phyloP scores from a whole-genome alignment of 2,888 invertebrate genomes.

The Euzetes globulus region DNA sequence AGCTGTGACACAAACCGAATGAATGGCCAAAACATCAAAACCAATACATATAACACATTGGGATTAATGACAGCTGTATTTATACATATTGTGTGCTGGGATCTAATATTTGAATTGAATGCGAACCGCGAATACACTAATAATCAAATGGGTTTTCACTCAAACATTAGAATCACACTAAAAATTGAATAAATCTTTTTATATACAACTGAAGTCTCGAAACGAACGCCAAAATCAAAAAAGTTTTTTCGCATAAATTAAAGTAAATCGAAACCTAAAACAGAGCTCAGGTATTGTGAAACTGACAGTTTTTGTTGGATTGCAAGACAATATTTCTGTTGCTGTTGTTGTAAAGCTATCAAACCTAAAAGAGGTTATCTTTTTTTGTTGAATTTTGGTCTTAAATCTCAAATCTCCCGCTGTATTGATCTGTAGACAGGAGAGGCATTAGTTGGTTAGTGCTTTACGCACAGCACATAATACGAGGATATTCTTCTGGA shows the following conservation, averaged over 20 bases:
- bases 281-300: not conserved
- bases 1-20: not conserved
- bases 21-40: not conserved
- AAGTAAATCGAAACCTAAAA: no score
- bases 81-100: slow-evolving; percentile 11
- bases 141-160: not conserved
- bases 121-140: not conserved
- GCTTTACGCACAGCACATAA: not conserved
- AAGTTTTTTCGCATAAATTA: not conserved
- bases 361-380: not conserved
- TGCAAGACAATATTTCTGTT: no score
- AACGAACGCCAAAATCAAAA: not conserved
- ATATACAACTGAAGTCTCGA: no score
- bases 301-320: not conserved
- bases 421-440: slow-evolving; percentile 16
- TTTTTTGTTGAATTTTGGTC: not conserved
- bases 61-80: slow-evolving; percentile 28
- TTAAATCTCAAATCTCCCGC: slow-evolving; percentile 24
- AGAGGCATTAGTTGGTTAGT: not conserved
- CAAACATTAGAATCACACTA: not conserved
- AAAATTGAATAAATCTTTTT: not conserved
- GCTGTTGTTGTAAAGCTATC: not conserved
- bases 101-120: not conserved
- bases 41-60: not conserved
- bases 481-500: not conserved